A percentile compares a stretch with the other conserved stretches of the same genome.
These are phyloP conservation scores for Glyptemys insculpta DNA, from an alignment of 2,797 vertebrate genomes.

Conservation along the genomic window DNA sequence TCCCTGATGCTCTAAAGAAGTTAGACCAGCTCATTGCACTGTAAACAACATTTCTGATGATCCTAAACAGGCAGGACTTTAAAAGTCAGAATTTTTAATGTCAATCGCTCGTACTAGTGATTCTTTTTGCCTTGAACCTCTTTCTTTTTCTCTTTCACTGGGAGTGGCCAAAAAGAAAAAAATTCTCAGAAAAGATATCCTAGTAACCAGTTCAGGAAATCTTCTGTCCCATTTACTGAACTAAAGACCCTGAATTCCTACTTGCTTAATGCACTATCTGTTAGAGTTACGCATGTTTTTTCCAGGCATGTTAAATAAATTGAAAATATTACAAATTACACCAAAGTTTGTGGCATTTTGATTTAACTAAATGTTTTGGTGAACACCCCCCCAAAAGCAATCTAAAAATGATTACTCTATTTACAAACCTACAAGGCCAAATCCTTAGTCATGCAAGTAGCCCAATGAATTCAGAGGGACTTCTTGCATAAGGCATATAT, in stretches of 20 bases:
- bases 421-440: background rate
- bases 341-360: background rate
- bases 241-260: background rate
- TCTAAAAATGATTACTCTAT: background rate
- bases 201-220: conserved; percentile 2
- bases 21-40: background rate
- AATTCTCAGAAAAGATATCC: background rate
- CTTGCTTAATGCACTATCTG: background rate
- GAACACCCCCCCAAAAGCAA: background rate
- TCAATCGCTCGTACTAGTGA: background rate
- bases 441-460: background rate
- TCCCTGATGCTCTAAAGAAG: conserved; percentile 26
- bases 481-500: background rate
- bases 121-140: background rate
- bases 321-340: background rate
- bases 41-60: conserved; percentile 21
- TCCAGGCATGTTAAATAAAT: background rate
- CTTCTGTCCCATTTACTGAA: background rate
- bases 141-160: conserved; percentile 28
- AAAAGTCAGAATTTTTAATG: background rate
- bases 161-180: background rate
- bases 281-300: fast-evolving
- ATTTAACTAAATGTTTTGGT: background rate
- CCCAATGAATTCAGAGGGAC: background rate
- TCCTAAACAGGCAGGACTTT: background rate